phyloP scores from a whole-genome alignment of 2,888 invertebrate species.

The Chrysotoxum bicinctum region DNA sequence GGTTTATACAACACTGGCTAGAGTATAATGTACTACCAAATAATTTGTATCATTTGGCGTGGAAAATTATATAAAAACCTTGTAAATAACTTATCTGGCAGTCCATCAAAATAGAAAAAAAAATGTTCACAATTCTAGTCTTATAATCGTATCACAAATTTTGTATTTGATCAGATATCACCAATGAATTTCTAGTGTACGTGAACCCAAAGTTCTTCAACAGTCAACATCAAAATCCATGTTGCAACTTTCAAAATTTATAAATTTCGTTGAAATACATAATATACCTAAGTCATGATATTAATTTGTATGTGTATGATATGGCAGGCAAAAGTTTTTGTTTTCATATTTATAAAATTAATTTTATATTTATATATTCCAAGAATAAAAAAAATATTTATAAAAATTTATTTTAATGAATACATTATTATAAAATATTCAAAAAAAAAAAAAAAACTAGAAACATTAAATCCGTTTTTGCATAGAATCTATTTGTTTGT shows the following conservation, averaged over 20 bases:
- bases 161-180: conserved; percentile 49
- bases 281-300: conserved; percentile 6
- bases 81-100: neutral
- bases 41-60: neutral
- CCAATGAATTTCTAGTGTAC: neutral
- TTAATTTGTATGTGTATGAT: conserved; percentile 52
- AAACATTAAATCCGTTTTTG: conserved; percentile 13
- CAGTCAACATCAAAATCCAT: neutral
- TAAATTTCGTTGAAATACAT: neutral
- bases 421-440: neutral
- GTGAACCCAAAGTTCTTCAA: neutral
- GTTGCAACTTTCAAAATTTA: conserved; percentile 47
- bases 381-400: conserved; percentile 32
- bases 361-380: conserved; percentile 39
- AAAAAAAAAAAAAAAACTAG: conserved; percentile 9
- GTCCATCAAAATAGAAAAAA: neutral
- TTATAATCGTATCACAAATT: neutral
- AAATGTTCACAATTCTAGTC: neutral
- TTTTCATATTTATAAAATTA: conserved; percentile 22
- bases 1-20: conserved; percentile 3
- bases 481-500: conserved; percentile 23
- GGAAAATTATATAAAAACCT: neutral
- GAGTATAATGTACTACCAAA: neutral
- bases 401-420: conserved; percentile 26
- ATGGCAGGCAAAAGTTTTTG: conserved; percentile 64